These are phyloP conservation scores for Aphaenogaster ashmeadi DNA, from an alignment of 1,140 invertebrate genomes.

Conservation along the genomic window DNA sequence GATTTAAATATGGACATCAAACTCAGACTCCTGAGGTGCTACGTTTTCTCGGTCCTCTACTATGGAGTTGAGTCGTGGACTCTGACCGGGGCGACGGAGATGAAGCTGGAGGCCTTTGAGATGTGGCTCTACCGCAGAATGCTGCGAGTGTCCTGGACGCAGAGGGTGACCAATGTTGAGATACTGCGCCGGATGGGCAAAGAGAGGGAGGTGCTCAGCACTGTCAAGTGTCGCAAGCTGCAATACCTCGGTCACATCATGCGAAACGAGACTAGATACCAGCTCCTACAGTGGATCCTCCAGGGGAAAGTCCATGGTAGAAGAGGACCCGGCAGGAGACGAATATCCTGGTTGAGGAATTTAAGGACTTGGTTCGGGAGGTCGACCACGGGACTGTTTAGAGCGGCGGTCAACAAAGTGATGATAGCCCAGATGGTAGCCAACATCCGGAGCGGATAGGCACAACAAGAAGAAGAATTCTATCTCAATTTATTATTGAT, in stretches of 20 bases:
- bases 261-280: not conserved
- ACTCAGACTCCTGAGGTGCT: not conserved
- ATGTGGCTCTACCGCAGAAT: not conserved
- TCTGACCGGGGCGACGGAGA: not conserved
- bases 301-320: not conserved
- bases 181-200: not conserved
- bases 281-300: not conserved
- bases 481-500: no score
- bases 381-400: not conserved
- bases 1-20: not conserved
- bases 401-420: not conserved
- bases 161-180: not conserved
- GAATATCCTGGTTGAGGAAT: not conserved
- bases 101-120: not conserved
- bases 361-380: not conserved
- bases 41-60: not conserved
- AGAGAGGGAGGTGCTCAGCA: not conserved
- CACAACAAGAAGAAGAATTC: not conserved
- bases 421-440: not conserved
- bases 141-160: not conserved
- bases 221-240: not conserved
- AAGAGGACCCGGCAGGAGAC: not conserved
- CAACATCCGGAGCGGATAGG: not conserved
- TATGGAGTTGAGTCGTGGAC: slow-evolving; percentile 3
- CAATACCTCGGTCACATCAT: slow-evolving; percentile 4